phyloP scores from a whole-genome alignment of 1,140 invertebrate genomes.

The Megalonaias nervosa region DNA sequence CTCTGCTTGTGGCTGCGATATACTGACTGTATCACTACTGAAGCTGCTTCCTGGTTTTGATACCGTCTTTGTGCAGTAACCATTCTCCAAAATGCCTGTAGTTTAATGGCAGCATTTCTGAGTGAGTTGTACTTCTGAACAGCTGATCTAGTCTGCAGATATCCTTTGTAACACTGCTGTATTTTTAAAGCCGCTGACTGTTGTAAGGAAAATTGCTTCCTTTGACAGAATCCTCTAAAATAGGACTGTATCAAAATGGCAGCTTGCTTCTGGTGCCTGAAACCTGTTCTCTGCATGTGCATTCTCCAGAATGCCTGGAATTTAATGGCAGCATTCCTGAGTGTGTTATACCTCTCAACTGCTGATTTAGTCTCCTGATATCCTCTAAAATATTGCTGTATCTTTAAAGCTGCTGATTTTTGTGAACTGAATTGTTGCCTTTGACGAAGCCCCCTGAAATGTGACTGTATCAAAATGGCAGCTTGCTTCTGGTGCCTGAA shows the following conservation, averaged over 20 bases:
- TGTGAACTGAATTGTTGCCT: constrained; percentile 11
- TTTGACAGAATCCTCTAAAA: constrained; percentile 24
- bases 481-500: constrained; percentile 13
- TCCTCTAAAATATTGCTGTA: constrained; percentile 31
- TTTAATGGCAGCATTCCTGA: constrained; percentile 12
- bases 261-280: constrained; percentile 25
- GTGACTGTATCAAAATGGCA: constrained; percentile 37
- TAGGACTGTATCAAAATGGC: constrained; percentile 38
- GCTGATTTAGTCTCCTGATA: not conserved
- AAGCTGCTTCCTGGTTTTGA: constrained; percentile 18
- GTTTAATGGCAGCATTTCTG: constrained; percentile 4
- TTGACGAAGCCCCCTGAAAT: constrained; percentile 20
- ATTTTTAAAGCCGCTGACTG: constrained; percentile 36
- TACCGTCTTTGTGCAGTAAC: constrained; percentile 7
- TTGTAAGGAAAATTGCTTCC: constrained; percentile 9
- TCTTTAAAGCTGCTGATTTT: constrained; percentile 12
- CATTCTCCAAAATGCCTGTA: constrained; percentile 3
- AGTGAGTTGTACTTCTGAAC: not conserved
- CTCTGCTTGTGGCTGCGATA: constrained; percentile 19
- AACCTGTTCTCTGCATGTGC: constrained; percentile 12
- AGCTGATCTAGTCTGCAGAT: not conserved
- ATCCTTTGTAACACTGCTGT: constrained; percentile 40
- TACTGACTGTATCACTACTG: constrained; percentile 44
- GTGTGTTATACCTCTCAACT: no score
- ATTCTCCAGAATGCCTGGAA: constrained; percentile 43